Conservation (phyloP, 2,888 invertebrate genomes). For the Stenolophus ochropezus region DNA sequence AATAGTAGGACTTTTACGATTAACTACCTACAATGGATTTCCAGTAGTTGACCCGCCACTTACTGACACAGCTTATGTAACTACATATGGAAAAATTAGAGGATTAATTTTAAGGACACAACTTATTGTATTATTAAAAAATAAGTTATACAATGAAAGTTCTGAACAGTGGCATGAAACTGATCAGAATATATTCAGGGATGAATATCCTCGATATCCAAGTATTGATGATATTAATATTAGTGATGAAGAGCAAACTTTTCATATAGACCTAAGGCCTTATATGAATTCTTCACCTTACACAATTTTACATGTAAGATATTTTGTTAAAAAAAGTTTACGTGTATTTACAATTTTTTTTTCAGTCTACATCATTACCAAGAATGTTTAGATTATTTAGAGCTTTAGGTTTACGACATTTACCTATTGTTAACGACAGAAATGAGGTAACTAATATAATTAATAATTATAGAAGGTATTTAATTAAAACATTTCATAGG, state of each 20-base stretch:
- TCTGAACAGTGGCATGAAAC: conserved; percentile 79
- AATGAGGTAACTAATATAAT: conserved; percentile 82
- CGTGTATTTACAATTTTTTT: too few relatives aligned
- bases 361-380: conserved; percentile 90
- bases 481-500: conserved; percentile 74
- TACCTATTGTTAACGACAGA: conserved; percentile 92
- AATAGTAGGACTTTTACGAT: conserved; percentile 86
- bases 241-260: conserved; percentile 84
- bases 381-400: conserved; percentile 93
- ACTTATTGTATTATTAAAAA: conserved; percentile 89
- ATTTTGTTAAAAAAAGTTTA: too few relatives aligned
- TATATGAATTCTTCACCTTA: conserved; percentile 98
- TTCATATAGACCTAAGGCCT: conserved; percentile 89
- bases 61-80: conserved; percentile 78
- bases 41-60: conserved; percentile 89
- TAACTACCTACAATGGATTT: conserved; percentile 94
- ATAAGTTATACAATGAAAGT: conserved; percentile 89
- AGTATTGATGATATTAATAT: conserved; percentile 83
- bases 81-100: conserved; percentile 86
- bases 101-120: conserved; percentile 95
- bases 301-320: conserved; percentile 83
- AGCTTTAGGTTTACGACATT: conserved; percentile 94
- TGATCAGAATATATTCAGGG: conserved; percentile 84
- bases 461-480: background rate
- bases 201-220: conserved; percentile 92